Evolutionary conservation across 2,888 invertebrate genomes (phyloP).

Genomic region (Tigriopus californicus): DNA sequence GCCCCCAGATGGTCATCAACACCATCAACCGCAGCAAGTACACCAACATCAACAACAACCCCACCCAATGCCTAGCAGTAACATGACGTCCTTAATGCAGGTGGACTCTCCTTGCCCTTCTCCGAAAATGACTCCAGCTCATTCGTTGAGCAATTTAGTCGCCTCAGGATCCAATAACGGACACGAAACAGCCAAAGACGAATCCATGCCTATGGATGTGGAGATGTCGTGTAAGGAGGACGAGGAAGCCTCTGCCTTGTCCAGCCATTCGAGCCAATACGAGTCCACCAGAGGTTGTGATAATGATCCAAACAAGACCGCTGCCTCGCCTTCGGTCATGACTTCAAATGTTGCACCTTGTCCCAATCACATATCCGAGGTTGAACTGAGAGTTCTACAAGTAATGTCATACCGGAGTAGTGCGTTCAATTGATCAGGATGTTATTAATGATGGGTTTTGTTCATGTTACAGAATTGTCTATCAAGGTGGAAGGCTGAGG

Average conservation of each 20-base stretch:
- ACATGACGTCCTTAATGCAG: constrained; percentile 18
- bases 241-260: background rate
- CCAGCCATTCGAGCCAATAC: background rate
- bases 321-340: background rate
- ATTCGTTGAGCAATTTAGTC: constrained; percentile 6
- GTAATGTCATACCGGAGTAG: background rate
- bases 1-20: constrained; percentile 20
- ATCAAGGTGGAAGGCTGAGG: constrained; percentile 28
- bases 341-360: constrained; percentile 20
- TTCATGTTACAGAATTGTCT: constrained; percentile 7
- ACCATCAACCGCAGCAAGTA: background rate
- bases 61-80: background rate
- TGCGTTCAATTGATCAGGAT: background rate
- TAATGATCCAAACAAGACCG: background rate
- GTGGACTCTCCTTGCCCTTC: constrained; percentile 21
- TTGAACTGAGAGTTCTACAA: constrained; percentile 25
- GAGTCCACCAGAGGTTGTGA: constrained; percentile 2
- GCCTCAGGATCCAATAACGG: background rate
- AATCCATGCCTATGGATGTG: constrained; percentile 15
- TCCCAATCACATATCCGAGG: constrained; percentile 25
- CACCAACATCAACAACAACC: background rate
- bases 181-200: background rate
- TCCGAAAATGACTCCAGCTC: constrained; percentile 19
- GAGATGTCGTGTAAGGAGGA: background rate
- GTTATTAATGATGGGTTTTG: background rate